Percentiles rank a stretch among this genome's conserved stretches.
Evolutionary conservation across 2,888 invertebrate species (phyloP).

Genomic region (Cantharis lateralis): DNA sequence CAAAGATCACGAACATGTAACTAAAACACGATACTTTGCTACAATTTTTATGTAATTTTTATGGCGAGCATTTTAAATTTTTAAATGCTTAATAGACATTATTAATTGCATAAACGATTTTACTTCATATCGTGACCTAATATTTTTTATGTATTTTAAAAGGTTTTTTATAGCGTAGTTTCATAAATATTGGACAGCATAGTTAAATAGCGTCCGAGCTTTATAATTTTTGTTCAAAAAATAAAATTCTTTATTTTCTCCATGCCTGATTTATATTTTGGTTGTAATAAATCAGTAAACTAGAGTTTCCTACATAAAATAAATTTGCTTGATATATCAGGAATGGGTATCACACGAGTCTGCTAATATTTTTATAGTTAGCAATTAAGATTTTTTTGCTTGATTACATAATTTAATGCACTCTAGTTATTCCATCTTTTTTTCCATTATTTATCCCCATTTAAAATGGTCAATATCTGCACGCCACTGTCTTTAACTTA

Average conservation of each 20-base stretch:
- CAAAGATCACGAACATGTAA: conserved; percentile 52
- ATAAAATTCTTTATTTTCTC: background rate
- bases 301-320: background rate
- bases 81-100: conserved; percentile 11
- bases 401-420: background rate
- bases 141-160: background rate
- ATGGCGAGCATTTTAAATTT: conserved; percentile 24
- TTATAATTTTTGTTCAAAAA: background rate
- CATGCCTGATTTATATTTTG: background rate
- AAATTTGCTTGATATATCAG: background rate
- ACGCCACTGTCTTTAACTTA: background rate
- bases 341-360: background rate
- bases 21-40: conserved; percentile 50
- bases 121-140: background rate
- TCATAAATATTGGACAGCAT: too few species aligned
- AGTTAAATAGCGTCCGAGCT: background rate
- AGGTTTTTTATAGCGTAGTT: background rate
- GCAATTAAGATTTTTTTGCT: background rate
- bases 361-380: background rate
- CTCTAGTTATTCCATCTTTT: background rate
- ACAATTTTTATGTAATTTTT: conserved; percentile 32
- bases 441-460: background rate
- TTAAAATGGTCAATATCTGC: too few species aligned
- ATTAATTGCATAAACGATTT: conserved; percentile 6
- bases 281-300: background rate